Percentiles rank a stretch among this genome's conserved stretches.
Conservation (phyloP, 1,140 invertebrate species). For the Zaprionus inermis region DNA sequence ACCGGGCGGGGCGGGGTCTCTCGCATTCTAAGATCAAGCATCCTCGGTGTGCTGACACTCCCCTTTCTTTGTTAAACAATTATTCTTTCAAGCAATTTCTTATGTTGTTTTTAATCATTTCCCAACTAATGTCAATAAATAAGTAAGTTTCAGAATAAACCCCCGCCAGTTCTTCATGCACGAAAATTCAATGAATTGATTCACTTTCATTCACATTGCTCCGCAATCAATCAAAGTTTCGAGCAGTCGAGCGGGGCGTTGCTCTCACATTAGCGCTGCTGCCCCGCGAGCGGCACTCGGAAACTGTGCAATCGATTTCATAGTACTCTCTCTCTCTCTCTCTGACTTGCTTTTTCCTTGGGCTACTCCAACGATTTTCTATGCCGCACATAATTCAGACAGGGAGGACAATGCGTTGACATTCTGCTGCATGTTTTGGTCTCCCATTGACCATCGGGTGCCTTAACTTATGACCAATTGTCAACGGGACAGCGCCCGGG, state of each 20-base stretch:
- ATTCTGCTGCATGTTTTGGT: slow-evolving; percentile 60
- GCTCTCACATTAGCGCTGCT: slow-evolving; percentile 62
- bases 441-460: slow-evolving; percentile 40
- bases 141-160: not conserved
- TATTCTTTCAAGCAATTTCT: no score
- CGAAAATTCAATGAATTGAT: not conserved
- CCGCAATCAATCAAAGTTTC: slow-evolving; percentile 63
- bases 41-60: no score
- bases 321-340: slow-evolving; percentile 26
- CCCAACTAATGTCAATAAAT: not conserved
- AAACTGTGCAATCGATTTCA: slow-evolving; percentile 63
- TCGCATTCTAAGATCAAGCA: no score
- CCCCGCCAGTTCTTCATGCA: no score
- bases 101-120: not conserved
- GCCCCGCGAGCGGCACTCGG: slow-evolving; percentile 39
- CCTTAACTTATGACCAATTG: slow-evolving; percentile 73
- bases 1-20: no score
- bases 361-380: slow-evolving; percentile 29
- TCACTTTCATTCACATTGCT: slow-evolving; percentile 1
- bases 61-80: no score
- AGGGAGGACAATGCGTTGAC: slow-evolving; percentile 69
- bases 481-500: slow-evolving; percentile 54
- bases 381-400: slow-evolving; percentile 56
- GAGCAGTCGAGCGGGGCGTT: slow-evolving; percentile 49
- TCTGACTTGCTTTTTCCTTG: not conserved